These are phyloP conservation scores for Epizoanthus illoricatus DNA, from an alignment of 92 coral and sea anemone genomes.

Conservation along the genomic window DNA sequence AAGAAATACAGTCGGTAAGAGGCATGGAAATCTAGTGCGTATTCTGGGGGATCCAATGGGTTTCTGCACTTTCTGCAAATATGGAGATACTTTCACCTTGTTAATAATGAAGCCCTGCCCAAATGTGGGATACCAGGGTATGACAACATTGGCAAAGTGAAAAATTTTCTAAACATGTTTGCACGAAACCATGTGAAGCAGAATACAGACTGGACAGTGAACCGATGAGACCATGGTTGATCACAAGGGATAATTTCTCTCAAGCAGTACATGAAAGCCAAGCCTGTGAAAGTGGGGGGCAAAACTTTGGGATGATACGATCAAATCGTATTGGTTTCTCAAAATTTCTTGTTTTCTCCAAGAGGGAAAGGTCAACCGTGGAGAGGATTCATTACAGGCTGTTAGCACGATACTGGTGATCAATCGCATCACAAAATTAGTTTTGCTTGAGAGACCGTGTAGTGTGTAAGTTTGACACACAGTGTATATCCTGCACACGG, in stretches of 20 bases:
- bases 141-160: constrained; percentile 17
- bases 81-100: constrained; percentile 14
- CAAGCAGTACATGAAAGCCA: constrained; percentile 55
- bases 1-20: too few relatives aligned
- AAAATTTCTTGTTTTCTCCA: background rate
- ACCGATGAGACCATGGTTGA: constrained; percentile 59
- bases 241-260: constrained; percentile 44
- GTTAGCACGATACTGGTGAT: constrained; percentile 14
- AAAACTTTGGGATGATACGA: constrained; percentile 48
- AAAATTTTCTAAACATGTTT: background rate
- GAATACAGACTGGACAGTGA: constrained; percentile 34
- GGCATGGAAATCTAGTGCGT: too few relatives aligned
- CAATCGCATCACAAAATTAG: too few relatives aligned
- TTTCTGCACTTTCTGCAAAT: constrained; percentile 13
- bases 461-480: too few relatives aligned
- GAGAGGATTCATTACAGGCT: background rate
- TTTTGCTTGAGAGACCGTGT: too few relatives aligned
- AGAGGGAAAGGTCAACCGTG: constrained; percentile 19
- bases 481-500: too few relatives aligned
- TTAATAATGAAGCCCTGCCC: background rate
- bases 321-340: background rate
- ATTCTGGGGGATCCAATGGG: too few relatives aligned
- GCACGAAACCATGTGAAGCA: background rate
- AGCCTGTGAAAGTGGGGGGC: constrained; percentile 53
- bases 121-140: constrained; percentile 16